A percentile compares a stretch with the other conserved stretches of the same genome.
Evolutionary conservation across 2,113 vertebrate species (phyloP).

Genomic region (Dipodomys stephensi): DNA sequence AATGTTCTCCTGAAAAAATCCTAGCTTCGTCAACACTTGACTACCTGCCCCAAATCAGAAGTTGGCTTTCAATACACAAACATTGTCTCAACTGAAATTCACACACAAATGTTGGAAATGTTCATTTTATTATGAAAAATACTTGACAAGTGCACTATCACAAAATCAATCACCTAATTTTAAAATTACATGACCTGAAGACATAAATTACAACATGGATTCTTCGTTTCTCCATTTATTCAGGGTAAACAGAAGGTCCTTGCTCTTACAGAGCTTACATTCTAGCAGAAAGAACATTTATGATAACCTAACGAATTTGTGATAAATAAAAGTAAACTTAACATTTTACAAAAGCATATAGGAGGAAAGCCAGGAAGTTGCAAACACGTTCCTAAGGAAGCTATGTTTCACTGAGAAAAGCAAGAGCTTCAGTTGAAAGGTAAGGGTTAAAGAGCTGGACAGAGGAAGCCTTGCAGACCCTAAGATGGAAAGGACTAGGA

Average conservation of each 20-base stretch:
- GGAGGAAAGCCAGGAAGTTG: not conserved
- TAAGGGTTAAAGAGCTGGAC: not conserved
- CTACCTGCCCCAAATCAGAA: not conserved
- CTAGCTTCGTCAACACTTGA: not conserved
- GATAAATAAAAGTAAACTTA: not conserved
- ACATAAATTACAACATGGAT: not conserved
- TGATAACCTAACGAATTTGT: not conserved
- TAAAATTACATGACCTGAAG: not conserved
- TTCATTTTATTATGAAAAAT: slow-evolving; percentile 64
- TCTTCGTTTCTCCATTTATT: not conserved
- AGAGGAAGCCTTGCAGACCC: not conserved
- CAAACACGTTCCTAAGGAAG: not conserved
- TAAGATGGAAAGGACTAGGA: not conserved
- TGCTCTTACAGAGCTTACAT: not conserved
- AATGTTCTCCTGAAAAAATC: slow-evolving; percentile 16
- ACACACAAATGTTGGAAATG: slow-evolving; percentile 40
- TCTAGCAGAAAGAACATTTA: not conserved
- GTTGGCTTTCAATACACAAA: not conserved
- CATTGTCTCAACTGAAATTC: not conserved
- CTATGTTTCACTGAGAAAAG: not conserved
- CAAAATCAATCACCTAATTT: slow-evolving; percentile 36
- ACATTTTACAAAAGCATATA: not conserved
- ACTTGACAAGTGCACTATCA: not conserved
- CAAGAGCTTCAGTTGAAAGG: not conserved
- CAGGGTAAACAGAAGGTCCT: not conserved